A percentile compares a stretch with the other conserved stretches of the same genome.
These are phyloP conservation scores for Xenotilapia longispinis DNA, from an alignment of 2,113 vertebrate species.

Conservation along the genomic window DNA sequence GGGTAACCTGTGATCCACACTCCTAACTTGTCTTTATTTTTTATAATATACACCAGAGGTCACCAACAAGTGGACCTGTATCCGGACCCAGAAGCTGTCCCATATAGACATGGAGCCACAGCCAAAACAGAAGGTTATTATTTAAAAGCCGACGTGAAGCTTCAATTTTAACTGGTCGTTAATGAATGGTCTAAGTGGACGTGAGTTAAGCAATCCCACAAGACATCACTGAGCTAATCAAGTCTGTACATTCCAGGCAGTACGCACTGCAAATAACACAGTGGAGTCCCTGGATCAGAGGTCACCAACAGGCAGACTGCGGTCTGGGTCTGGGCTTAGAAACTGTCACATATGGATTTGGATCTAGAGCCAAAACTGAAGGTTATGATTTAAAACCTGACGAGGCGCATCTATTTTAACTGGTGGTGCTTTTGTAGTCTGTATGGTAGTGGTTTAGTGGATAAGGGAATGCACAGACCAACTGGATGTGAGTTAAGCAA, in stretches of 20 bases:
- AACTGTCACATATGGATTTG: not conserved
- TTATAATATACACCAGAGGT: not conserved
- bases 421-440: not conserved
- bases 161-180: not conserved
- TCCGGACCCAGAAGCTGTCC: not conserved
- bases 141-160: not conserved
- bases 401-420: not conserved
- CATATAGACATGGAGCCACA: not conserved
- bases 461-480: not conserved
- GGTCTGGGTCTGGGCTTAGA: not conserved
- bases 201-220: not conserved
- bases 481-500: not conserved
- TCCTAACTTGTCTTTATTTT: not conserved
- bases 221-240: not conserved
- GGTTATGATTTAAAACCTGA: not conserved
- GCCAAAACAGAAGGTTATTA: not conserved
- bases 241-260: not conserved
- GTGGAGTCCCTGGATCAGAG: not conserved
- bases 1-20: not conserved
- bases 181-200: not conserved
- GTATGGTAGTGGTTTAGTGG: not conserved
- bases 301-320: not conserved
- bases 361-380: not conserved
- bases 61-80: not conserved
- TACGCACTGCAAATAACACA: not conserved